These are phyloP conservation scores for Cheirogaleus medius DNA, from an alignment of 2,113 vertebrate species.

Conservation along the genomic window DNA sequence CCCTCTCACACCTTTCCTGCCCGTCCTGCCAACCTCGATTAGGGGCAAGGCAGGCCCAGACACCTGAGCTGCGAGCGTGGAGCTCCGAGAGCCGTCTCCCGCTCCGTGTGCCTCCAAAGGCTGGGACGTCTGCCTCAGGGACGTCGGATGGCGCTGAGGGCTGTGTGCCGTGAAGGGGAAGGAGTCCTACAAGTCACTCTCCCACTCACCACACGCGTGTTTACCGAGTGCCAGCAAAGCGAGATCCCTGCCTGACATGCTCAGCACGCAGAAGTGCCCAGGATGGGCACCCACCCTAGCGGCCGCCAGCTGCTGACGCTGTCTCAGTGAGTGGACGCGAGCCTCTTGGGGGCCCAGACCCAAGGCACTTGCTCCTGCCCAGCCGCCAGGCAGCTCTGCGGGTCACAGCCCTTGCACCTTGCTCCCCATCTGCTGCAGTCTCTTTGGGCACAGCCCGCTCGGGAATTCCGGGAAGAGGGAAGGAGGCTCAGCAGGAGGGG, in stretches of 20 bases:
- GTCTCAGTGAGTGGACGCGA: accelerated
- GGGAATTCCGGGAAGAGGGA: not conserved
- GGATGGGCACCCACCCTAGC: accelerated
- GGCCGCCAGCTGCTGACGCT: accelerated
- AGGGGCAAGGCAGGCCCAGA: too few relatives aligned
- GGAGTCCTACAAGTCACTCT: accelerated
- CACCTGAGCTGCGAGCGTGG: accelerated
- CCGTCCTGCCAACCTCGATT: accelerated
- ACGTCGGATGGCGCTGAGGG: accelerated
- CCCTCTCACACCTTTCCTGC: not conserved
- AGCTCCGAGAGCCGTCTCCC: not conserved
- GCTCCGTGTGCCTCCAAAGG: not conserved
- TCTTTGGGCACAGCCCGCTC: accelerated
- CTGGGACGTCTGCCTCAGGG: not conserved
- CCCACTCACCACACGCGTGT: not conserved
- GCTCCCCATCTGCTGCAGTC: too few relatives aligned
- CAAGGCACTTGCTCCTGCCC: not conserved
- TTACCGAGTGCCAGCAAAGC: not conserved
- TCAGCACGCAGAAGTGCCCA: not conserved
- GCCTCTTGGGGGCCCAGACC: not conserved
- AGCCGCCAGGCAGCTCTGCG: not conserved
- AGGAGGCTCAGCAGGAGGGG: not conserved
- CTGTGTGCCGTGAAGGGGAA: accelerated
- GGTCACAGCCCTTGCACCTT: not conserved
- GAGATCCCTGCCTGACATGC: accelerated